phyloP scores from a whole-genome alignment of 2,888 invertebrate species.

The Cinara cedri region DNA sequence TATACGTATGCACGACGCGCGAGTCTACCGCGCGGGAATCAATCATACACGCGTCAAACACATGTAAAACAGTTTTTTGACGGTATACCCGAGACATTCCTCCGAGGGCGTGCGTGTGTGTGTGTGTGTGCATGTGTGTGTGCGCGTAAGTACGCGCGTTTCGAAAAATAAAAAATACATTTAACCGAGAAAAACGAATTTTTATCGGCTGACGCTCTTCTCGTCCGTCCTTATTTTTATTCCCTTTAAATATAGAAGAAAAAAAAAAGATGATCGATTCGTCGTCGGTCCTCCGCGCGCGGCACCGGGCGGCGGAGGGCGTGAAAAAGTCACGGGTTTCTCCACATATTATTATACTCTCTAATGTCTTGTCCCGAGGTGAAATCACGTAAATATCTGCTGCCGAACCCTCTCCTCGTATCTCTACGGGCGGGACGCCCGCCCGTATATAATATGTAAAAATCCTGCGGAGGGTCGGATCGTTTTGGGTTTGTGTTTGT shows the following conservation, averaged over 20 bases:
- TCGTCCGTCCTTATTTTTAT: background rate
- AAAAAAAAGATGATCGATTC: constrained; percentile 51
- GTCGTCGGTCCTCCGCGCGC: constrained; percentile 37
- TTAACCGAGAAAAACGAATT: constrained; percentile 29
- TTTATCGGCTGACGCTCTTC: constrained; percentile 27
- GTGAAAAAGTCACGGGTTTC: constrained; percentile 49
- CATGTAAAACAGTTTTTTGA: constrained; percentile 53
- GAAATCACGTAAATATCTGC: constrained; percentile 43
- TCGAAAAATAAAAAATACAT: background rate
- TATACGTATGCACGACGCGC: background rate
- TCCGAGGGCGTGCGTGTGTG: constrained; percentile 4
- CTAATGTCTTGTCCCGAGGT: constrained; percentile 29
- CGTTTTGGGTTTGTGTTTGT: background rate
- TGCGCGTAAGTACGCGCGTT: background rate
- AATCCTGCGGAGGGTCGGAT: constrained; percentile 25
- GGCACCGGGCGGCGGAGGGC: constrained; percentile 13
- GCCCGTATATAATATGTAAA: constrained; percentile 4
- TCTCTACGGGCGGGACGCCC: background rate
- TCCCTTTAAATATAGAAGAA: constrained; percentile 35
- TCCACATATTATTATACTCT: too few relatives aligned
- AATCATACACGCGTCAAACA: constrained; percentile 57
- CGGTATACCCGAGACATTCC: constrained; percentile 45
- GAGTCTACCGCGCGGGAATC: constrained; percentile 32
- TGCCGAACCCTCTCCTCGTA: background rate
- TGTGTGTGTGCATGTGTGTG: background rate